Evolutionary conservation across 2,888 invertebrate species (phyloP).

Genomic region (Ophion costatus): DNA sequence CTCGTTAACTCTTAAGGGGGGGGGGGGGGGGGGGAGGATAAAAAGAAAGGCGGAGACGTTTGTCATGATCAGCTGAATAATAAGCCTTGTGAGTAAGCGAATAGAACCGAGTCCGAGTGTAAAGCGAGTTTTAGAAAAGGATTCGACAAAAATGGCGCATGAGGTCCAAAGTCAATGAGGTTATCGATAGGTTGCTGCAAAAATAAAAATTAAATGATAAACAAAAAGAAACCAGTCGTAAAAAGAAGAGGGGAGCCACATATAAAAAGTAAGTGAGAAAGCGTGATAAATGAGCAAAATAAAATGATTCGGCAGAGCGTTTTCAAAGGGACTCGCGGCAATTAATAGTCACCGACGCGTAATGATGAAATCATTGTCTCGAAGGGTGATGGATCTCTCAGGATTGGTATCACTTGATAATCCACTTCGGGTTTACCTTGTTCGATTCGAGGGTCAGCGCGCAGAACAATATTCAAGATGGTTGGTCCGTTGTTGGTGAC

Average conservation of each 20-base stretch:
- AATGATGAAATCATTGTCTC: constrained; percentile 72
- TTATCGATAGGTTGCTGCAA: constrained; percentile 70
- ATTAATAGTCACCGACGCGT: constrained; percentile 71
- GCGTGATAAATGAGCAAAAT: constrained; percentile 63
- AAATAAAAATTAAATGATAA: constrained; percentile 52
- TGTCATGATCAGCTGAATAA: neutral
- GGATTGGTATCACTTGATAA: constrained; percentile 76
- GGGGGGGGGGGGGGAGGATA: constrained; percentile 5
- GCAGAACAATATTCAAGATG: constrained; percentile 83
- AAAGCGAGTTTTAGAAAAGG: constrained; percentile 37
- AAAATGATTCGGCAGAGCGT: constrained; percentile 15
- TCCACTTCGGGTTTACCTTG: constrained; percentile 81
- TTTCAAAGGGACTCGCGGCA: constrained; percentile 63
- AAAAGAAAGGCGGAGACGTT: constrained; percentile 15
- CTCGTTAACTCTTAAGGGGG: constrained; percentile 49
- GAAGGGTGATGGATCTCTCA: constrained; percentile 74
- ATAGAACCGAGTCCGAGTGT: constrained; percentile 45
- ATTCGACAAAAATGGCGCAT: constrained; percentile 49
- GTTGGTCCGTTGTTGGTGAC: constrained; percentile 82
- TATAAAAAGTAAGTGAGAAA: constrained; percentile 17
- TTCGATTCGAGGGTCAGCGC: constrained; percentile 71
- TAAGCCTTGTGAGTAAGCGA: constrained; percentile 34
- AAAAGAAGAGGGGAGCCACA: neutral
- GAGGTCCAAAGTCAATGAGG: constrained; percentile 65
- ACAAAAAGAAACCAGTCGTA: constrained; percentile 22